phyloP scores from a whole-genome alignment of 2,113 vertebrate species.

The Prochilodus magdalenae region DNA sequence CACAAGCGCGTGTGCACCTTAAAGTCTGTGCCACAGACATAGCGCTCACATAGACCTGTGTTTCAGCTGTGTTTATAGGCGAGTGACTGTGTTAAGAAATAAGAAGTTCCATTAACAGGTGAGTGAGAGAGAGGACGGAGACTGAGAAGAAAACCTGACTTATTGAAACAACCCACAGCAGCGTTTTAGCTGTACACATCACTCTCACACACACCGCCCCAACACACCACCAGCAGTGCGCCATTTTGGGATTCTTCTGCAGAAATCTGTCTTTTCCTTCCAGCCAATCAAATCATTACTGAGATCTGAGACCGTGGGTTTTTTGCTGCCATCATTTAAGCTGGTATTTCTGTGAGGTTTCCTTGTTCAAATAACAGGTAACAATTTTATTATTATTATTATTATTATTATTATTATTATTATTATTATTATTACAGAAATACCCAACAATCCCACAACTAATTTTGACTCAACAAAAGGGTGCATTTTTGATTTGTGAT shows the following conservation, averaged over 20 bases:
- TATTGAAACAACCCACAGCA: too few species aligned
- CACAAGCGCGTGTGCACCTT: slow-evolving; percentile 11
- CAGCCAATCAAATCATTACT: not conserved
- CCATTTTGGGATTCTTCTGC: not conserved
- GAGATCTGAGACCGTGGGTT: not conserved
- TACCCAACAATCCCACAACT: too few species aligned
- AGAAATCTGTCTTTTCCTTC: not conserved
- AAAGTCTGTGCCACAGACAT: not conserved
- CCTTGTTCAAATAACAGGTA: too few species aligned
- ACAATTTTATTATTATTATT: too few species aligned
- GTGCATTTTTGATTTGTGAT: too few species aligned
- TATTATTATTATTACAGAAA: too few species aligned
- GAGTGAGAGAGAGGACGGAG: not conserved
- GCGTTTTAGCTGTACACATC: too few species aligned
- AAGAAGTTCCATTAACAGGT: not conserved
- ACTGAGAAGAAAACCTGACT: too few species aligned
- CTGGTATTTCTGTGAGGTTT: not conserved
- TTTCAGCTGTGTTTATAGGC: not conserved
- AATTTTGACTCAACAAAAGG: too few species aligned
- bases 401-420: too few species aligned
- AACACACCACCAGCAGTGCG: not conserved
- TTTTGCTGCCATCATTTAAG: not conserved
- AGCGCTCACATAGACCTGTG: not conserved
- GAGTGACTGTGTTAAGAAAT: not conserved
- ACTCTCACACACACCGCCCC: not conserved